Evolutionary conservation across 2,888 invertebrate species (phyloP).

Genomic region (Stenurella melanura): DNA sequence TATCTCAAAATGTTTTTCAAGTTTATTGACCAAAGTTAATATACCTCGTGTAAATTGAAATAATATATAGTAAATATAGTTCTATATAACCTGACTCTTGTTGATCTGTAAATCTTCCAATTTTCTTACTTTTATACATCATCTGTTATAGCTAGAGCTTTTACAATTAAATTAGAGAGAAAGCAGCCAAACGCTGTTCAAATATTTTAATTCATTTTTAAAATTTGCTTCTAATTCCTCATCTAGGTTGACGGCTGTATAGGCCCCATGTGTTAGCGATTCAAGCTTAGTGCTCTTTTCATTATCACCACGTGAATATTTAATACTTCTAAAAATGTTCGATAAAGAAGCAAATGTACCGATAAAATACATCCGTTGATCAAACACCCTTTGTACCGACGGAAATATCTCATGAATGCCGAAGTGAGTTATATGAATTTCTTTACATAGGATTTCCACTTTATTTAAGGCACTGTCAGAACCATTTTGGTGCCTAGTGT

Average conservation of each 20-base stretch:
- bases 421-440: slow-evolving; percentile 14
- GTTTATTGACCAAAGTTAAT: too few species aligned
- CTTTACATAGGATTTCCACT: slow-evolving; percentile 8
- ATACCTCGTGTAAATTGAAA: too few species aligned
- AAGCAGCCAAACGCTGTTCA: not conserved
- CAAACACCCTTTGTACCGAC: slow-evolving; percentile 18
- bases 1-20: too few species aligned
- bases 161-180: too few species aligned
- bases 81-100: too few species aligned
- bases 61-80: too few species aligned
- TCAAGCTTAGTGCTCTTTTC: not conserved
- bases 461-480: slow-evolving; percentile 6
- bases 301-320: slow-evolving; percentile 17
- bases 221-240: not conserved
- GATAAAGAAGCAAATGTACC: not conserved
- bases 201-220: not conserved
- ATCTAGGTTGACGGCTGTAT: not conserved
- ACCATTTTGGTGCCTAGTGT: slow-evolving; percentile 8
- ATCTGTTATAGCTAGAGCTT: too few species aligned
- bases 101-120: too few species aligned
- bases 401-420: slow-evolving; percentile 20
- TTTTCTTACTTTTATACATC: too few species aligned
- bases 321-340: slow-evolving; percentile 21
- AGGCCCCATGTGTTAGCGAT: not conserved
- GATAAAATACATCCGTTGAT: slow-evolving; percentile 13